Evolutionary conservation across 2,888 invertebrate species (phyloP).

Genomic region (Zygothrica quintamaculata): DNA sequence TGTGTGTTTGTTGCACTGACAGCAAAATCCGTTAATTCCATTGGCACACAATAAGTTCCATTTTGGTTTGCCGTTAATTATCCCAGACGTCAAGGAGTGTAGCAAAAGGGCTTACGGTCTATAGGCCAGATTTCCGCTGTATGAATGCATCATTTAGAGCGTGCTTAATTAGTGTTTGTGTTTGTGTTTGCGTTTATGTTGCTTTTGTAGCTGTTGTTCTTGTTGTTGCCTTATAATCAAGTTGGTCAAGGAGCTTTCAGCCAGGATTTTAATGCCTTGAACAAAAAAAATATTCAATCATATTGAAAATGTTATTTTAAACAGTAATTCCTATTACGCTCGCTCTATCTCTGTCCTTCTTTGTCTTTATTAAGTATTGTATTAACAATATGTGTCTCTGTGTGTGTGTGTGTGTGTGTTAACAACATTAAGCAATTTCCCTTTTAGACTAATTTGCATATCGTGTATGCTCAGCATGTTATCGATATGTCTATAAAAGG

Average conservation of each 20-base stretch:
- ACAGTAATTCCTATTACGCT: too few relatives aligned
- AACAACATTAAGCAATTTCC: not conserved
- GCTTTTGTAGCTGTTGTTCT: too few relatives aligned
- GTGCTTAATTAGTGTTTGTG: conserved; percentile 45
- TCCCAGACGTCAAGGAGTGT: conserved; percentile 20
- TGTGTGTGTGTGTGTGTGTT: too few relatives aligned
- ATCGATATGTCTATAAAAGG: not conserved
- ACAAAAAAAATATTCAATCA: too few relatives aligned
- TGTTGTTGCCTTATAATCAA: conserved; percentile 27
- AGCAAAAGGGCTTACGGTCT: conserved; percentile 4
- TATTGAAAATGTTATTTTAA: not conserved
- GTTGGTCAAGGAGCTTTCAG: conserved; percentile 23
- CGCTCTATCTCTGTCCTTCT: too few relatives aligned
- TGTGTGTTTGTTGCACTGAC: too few relatives aligned
- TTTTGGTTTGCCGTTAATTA: conserved; percentile 47
- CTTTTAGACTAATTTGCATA: not conserved
- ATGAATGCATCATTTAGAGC: conserved; percentile 40
- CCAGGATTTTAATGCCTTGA: conserved; percentile 17
- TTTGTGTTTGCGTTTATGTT: too few relatives aligned
- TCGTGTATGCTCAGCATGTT: not conserved
- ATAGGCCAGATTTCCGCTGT: conserved; percentile 16
- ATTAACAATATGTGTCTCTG: too few relatives aligned
- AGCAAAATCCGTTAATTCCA: conserved; percentile 46
- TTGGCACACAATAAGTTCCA: conserved; percentile 32
- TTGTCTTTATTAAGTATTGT: too few relatives aligned